These are phyloP conservation scores for Lepisosteus osseus DNA, from an alignment of 2,113 vertebrate genomes.

Conservation along the genomic window DNA sequence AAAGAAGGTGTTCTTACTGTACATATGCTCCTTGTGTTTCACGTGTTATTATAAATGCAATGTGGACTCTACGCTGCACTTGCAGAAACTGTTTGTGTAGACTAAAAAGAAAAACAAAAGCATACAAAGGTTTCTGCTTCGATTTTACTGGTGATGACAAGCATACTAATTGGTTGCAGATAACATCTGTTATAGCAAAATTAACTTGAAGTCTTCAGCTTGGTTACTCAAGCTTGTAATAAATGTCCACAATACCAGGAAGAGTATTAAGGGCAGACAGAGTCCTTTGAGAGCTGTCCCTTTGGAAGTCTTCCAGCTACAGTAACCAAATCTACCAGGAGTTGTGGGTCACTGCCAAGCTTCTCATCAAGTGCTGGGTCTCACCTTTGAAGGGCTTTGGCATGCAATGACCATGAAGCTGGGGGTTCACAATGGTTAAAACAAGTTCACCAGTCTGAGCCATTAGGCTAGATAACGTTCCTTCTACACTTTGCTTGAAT, in stretches of 20 bases:
- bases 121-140: constrained; percentile 47
- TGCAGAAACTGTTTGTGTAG: constrained; percentile 55
- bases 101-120: constrained; percentile 36
- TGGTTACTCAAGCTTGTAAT: constrained; percentile 57
- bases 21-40: constrained; percentile 40
- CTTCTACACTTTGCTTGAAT: too few relatives aligned
- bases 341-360: constrained; percentile 80
- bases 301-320: constrained; percentile 69
- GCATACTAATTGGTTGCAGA: constrained; percentile 80
- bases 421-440: constrained; percentile 65
- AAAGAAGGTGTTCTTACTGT: constrained; percentile 30
- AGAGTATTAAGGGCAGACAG: constrained; percentile 53
- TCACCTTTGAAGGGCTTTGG: constrained; percentile 71
- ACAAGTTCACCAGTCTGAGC: constrained; percentile 71
- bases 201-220: constrained; percentile 55
- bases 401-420: constrained; percentile 82
- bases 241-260: constrained; percentile 52
- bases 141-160: constrained; percentile 70
- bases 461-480: constrained; percentile 40
- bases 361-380: constrained; percentile 78
- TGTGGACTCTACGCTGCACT: constrained; percentile 55
- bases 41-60: constrained; percentile 59
- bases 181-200: constrained; percentile 76
- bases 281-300: constrained; percentile 49
- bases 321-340: constrained; percentile 81